Evolutionary conservation across 2,113 vertebrate genomes (phyloP).

Genomic region (Lophura nycthemera): DNA sequence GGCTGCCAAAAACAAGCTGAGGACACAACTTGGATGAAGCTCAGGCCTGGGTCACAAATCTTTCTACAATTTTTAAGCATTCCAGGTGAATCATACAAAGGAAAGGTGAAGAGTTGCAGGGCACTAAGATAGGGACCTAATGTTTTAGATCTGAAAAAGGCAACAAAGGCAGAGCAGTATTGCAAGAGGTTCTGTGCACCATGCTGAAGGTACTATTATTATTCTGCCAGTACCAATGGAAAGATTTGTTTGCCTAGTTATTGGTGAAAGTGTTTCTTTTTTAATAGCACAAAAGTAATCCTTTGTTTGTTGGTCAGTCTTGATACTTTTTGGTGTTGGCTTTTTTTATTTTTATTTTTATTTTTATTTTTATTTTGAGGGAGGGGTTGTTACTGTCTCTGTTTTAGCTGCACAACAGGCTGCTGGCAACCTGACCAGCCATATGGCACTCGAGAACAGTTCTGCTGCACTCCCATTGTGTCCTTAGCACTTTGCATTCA

Average conservation of each 20-base stretch:
- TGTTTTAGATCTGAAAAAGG: not conserved
- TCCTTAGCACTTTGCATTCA: not conserved
- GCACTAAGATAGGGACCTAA: not conserved
- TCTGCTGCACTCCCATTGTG: not conserved
- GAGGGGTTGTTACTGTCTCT: not conserved
- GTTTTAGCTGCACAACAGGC: not conserved
- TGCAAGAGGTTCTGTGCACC: not conserved
- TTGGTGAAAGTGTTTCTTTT: not conserved
- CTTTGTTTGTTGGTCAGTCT: not conserved
- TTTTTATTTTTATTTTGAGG: not conserved
- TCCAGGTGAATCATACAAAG: not conserved
- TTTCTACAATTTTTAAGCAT: not conserved
- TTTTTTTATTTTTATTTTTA: no score
- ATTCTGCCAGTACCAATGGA: not conserved
- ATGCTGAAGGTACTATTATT: not conserved
- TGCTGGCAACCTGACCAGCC: conserved; percentile 8
- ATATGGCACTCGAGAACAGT: not conserved
- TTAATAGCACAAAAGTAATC: not conserved
- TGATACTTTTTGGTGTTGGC: not conserved
- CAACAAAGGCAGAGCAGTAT: accelerated
- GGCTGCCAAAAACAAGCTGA: not conserved
- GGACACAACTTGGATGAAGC: not conserved
- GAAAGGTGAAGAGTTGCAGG: not conserved
- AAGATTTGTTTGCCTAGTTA: not conserved
- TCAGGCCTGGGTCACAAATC: not conserved